These are phyloP conservation scores for Cinclus mexicanus DNA, from an alignment of 2,113 vertebrate species.

Conservation along the genomic window DNA sequence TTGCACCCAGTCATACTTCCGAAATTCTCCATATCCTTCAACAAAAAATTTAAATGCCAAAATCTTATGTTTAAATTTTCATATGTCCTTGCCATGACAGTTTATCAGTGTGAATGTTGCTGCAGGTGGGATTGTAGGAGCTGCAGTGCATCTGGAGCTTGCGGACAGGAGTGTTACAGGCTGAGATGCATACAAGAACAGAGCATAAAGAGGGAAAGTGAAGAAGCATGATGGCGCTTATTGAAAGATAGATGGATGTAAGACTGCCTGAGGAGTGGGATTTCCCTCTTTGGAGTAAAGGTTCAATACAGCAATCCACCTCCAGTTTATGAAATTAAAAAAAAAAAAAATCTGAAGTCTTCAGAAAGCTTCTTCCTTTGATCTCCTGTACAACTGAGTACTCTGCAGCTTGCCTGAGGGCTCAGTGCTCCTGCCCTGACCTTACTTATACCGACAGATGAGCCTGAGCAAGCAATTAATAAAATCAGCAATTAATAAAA, in stretches of 20 bases:
- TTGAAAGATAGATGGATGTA: background rate
- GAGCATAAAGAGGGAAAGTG: background rate
- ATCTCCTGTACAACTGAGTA: background rate
- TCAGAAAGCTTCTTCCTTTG: background rate
- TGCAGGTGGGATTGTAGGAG: background rate
- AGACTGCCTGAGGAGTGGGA: background rate
- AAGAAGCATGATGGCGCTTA: background rate
- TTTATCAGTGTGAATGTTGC: background rate
- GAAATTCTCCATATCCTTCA: background rate
- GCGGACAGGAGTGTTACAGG: background rate
- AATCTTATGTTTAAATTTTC: background rate
- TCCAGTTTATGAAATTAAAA: background rate
- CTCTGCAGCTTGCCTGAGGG: background rate
- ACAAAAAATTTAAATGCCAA: background rate
- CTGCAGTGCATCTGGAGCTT: fast-evolving
- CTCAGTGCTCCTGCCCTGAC: background rate
- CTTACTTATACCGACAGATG: background rate
- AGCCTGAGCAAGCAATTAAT: background rate
- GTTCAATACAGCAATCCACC: background rate
- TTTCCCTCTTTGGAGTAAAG: background rate
- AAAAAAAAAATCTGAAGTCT: background rate
- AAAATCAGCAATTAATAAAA: background rate
- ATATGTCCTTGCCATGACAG: background rate
- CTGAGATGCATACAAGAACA: background rate
- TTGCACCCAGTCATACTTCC: background rate